These are phyloP conservation scores for Cotesia congregata DNA, from an alignment of 2,888 invertebrate species.

Conservation along the genomic window DNA sequence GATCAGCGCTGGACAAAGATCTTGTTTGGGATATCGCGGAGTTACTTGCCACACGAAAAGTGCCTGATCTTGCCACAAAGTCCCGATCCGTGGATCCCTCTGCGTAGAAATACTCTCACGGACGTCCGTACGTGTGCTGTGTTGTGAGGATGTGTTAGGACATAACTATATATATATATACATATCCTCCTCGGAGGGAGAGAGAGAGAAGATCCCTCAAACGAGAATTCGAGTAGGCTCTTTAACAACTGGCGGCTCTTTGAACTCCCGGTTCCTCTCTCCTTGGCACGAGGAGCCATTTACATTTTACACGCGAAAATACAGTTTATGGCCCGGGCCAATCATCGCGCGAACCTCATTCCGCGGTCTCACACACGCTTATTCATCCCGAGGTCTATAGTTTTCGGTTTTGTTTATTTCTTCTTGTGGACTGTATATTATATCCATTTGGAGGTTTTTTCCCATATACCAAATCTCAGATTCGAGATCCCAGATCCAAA, in stretches of 20 bases:
- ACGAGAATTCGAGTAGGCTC: slow-evolving; percentile 59
- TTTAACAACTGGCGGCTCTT: slow-evolving; percentile 69
- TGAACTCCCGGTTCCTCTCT: slow-evolving; percentile 59
- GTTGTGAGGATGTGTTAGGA: background rate
- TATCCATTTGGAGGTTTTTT: slow-evolving; percentile 8
- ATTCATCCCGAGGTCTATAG: slow-evolving; percentile 34
- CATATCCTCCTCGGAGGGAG: slow-evolving; percentile 42
- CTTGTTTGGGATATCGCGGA: slow-evolving; percentile 24
- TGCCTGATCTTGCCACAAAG: slow-evolving; percentile 13
- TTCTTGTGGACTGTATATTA: background rate
- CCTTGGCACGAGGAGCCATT: slow-evolving; percentile 59
- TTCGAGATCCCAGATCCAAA: no score
- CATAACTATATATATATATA: slow-evolving; percentile 15
- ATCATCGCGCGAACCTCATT: slow-evolving; percentile 60
- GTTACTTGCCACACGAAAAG: slow-evolving; percentile 29
- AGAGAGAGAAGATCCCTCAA: slow-evolving; percentile 49
- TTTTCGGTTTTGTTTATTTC: slow-evolving; percentile 26
- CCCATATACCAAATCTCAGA: background rate
- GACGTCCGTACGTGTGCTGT: background rate
- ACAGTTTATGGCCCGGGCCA: slow-evolving; percentile 63
- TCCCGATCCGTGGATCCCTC: slow-evolving; percentile 16
- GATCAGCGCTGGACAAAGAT: background rate
- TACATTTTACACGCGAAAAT: slow-evolving; percentile 67
- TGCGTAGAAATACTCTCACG: slow-evolving; percentile 9
- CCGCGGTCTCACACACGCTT: slow-evolving; percentile 51